Conservation (phyloP, 2,888 invertebrate genomes). For the Cerastoderma edule region DNA sequence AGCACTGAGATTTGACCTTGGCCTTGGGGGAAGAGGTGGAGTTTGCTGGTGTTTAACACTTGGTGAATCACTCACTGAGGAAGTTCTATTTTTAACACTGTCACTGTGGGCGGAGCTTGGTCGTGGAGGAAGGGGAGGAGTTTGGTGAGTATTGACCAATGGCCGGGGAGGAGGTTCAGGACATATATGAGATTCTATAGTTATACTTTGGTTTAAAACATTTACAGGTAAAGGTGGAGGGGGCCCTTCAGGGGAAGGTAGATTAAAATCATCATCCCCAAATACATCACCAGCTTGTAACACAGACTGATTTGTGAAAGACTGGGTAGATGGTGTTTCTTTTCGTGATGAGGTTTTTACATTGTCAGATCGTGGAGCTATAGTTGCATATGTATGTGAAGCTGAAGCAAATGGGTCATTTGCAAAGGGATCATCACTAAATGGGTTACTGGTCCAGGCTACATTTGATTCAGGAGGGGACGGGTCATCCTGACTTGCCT, state of each 20-base stretch:
- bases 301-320: constrained; percentile 31
- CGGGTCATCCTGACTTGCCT: constrained; percentile 60
- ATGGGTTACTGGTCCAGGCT: constrained; percentile 53
- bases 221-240: constrained; percentile 69
- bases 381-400: not conserved
- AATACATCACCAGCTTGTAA: constrained; percentile 34
- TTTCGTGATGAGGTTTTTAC: constrained; percentile 21
- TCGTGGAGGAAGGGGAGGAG: constrained; percentile 59
- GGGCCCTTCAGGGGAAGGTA: constrained; percentile 68
- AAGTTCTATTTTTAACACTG: constrained; percentile 40
- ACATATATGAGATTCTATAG: constrained; percentile 54
- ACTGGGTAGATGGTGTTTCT: constrained; percentile 29
- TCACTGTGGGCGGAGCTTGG: constrained; percentile 43
- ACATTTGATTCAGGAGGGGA: constrained; percentile 31
- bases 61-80: constrained; percentile 44
- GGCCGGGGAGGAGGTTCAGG: constrained; percentile 65
- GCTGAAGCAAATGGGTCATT: constrained; percentile 48
- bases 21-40: constrained; percentile 53
- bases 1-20: constrained; percentile 19
- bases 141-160: constrained; percentile 22
- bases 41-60: constrained; percentile 25
- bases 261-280: constrained; percentile 61
- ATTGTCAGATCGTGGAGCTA: not conserved
- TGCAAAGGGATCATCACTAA: constrained; percentile 59
- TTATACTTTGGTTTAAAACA: constrained; percentile 35